Evolutionary conservation across 2,797 vertebrate genomes (phyloP), one percentile per base, ranked within the genome.

Genomic region (Gallinago nigripennis): DNA sequence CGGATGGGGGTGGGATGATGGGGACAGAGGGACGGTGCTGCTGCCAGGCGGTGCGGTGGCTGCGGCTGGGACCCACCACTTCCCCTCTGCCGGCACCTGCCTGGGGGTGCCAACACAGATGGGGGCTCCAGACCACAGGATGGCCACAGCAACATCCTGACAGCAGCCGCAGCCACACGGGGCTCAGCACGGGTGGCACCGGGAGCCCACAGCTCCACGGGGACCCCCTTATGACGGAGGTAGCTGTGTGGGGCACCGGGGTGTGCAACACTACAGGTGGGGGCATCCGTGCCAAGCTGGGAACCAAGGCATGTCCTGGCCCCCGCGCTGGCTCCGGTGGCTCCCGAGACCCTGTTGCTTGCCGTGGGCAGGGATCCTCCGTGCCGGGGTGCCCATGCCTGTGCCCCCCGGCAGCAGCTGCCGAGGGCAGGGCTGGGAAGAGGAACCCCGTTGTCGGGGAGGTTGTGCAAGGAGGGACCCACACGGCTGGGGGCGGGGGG

Each of bases 391-490:
- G 50, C 46, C 48, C 1, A 12, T 24, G 71, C 56, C 69, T 21
- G 21, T 1, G 0, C 27, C 53, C 20, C 35, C 8, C 1, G 0
- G 63, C n/a, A 24, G 35, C 3, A 14, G 54, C 69, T 33, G 60
- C 13, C 13, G 0, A 7, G 25, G 37, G 68, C 4, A 2, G 39
- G 71, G 50, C 71, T 48, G 88, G 80, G 69, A 95, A 71, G 50
- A 81, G 91, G 91, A 91, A 65, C 87, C 85, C 64, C 3, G 1
- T 16, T 0, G 20, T 46, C 11, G 20, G 45, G 81, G 79, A 80
- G 45, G 82, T 95, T 96, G 95, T 93, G 92, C 88, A 93, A 95
- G 83, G 87, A 81, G 90, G 86, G 92, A 88, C 90, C 79, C 28
- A 1, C 46, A 6, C 0, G 13, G 72, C 58, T 8, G 16, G 64